These are phyloP conservation scores for Drosophila azteca DNA, from an alignment of 1,140 invertebrate genomes.

Conservation along the genomic window DNA sequence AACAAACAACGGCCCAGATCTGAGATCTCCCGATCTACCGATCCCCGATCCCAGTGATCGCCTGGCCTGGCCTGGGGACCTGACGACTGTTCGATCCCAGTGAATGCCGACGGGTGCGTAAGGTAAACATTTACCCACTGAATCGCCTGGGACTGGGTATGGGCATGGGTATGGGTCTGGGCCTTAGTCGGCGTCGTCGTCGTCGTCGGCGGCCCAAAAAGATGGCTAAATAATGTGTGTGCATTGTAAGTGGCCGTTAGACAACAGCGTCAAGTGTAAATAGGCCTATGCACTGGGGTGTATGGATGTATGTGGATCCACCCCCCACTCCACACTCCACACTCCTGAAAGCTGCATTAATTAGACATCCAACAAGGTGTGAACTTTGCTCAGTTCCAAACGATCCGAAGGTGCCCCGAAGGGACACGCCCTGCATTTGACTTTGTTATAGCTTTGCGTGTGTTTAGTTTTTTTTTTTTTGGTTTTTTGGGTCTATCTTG, in stretches of 20 bases:
- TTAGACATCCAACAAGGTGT: slow-evolving; percentile 81
- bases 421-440: slow-evolving; percentile 65
- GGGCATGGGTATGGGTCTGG: neutral
- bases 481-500: neutral
- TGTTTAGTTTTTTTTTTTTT: slow-evolving; percentile 6
- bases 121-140: slow-evolving; percentile 68
- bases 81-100: slow-evolving; percentile 34
- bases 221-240: slow-evolving; percentile 82
- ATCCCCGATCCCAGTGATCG: slow-evolving; percentile 13
- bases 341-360: slow-evolving; percentile 72
- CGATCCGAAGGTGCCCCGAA: neutral
- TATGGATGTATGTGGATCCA: slow-evolving; percentile 5
- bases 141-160: neutral
- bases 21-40: neutral
- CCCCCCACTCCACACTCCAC: neutral
- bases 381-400: slow-evolving; percentile 64
- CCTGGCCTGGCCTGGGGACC: neutral
- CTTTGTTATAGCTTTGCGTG: slow-evolving; percentile 19
- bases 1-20: slow-evolving; percentile 57
- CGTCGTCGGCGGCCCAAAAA: slow-evolving; percentile 68
- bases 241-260: slow-evolving; percentile 76
- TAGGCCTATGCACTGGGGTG: slow-evolving; percentile 37
- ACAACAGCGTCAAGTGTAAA: slow-evolving; percentile 73
- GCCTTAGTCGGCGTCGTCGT: neutral
- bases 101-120: slow-evolving; percentile 82